Evolutionary conservation across 2,797 vertebrate genomes (phyloP).

Genomic region (Pitangus sulphuratus): DNA sequence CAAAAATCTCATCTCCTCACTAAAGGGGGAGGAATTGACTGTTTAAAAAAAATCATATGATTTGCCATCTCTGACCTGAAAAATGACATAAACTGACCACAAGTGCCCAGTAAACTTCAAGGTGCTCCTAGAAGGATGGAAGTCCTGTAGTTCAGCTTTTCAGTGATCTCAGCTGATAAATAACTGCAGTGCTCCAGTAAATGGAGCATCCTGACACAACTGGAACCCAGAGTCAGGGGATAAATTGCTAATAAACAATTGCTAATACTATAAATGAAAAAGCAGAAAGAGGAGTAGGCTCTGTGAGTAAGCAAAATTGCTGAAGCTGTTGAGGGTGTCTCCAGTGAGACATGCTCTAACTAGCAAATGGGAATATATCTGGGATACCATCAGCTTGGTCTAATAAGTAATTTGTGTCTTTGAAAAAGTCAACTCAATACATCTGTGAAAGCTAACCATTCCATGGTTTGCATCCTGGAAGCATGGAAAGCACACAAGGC

Average conservation of each 20-base stretch:
- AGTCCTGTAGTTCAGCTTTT: not conserved
- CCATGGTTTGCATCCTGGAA: not conserved
- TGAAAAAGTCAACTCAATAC: not conserved
- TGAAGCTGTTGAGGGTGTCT: not conserved
- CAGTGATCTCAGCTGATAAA: not conserved
- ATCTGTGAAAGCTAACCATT: not conserved
- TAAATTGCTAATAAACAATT: not conserved
- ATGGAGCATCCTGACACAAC: not conserved
- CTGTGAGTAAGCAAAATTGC: not conserved
- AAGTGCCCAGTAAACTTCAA: not conserved
- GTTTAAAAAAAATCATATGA: not conserved
- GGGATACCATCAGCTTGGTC: not conserved
- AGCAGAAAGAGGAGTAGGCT: not conserved
- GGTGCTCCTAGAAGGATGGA: not conserved
- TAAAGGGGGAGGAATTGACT: not conserved
- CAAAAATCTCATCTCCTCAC: not conserved
- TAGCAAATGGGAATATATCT: not conserved
- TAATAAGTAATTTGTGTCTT: not conserved
- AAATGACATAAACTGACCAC: not conserved
- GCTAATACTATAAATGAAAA: not conserved
- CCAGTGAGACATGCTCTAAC: not conserved
- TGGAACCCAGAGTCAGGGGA: not conserved
- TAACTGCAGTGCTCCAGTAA: not conserved
- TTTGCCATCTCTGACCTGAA: not conserved
- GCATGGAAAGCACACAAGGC: not conserved